Base-by-base conservation (phyloP, 2,113 vertebrate genomes). In the Gadus chalcogrammus region DNA sequence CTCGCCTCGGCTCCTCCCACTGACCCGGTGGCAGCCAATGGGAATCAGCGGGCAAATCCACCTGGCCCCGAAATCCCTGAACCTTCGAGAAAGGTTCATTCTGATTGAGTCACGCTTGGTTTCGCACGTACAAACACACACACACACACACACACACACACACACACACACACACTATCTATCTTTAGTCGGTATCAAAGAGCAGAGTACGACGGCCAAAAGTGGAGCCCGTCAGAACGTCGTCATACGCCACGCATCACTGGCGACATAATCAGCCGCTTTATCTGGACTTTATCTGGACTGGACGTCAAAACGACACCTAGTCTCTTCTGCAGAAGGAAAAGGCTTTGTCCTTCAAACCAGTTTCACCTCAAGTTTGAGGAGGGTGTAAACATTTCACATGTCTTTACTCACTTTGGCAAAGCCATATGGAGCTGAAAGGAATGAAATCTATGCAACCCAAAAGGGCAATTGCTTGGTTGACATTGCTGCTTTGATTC, bases 221-320 rank as follows among this genome's bases (percentile, higher is more conserved):
- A 17, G 12, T 48, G 42, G 42, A 9, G 42, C 42, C 1, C 5
- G 9, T 16, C 31, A 28, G 20, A 67, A 15, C 24, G 20, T 6
- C 71, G 74, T 84, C 56, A 74, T 71, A 74, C 81, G 78, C 64
- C 67, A 20, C 75, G 74, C 73, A 77, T 79, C 72, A 71, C 61
- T 64, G 61, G 65, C 60, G 64, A 66, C 65, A 64, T 80, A 18
- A 61, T 20, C 9, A 22, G 22, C 2, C 12, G n/a, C 9, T 61
- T 20, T n/a, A 61, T 22, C 42, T 24, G 24, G 24, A 24, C 24
- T 48, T 48, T 48, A 48, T 9, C 8, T 11, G 8, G 42, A 48
- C 42, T 48, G 20, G 20, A 20, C 20, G 42, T 48, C 8, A 48
- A 48, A 13, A 48, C 42, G 9, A 11, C 8, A 0, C 8, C 42